Conservation (phyloP, 2,113 vertebrate genomes). For the Aythya baeri region DNA sequence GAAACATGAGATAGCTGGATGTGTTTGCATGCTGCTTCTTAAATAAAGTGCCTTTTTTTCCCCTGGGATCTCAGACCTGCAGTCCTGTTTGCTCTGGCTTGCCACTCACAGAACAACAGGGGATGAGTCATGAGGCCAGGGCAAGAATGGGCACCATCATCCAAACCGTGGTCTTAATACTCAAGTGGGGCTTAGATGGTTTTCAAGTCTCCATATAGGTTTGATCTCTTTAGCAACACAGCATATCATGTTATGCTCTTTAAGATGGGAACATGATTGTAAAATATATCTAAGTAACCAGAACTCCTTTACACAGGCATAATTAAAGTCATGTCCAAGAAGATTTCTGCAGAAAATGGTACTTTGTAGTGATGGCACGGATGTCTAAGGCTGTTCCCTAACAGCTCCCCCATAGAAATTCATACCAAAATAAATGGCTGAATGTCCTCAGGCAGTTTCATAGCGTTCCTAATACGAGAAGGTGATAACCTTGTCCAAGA, state of each 20-base stretch:
- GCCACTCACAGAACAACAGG: background rate
- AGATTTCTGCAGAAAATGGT: background rate
- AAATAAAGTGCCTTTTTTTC: background rate
- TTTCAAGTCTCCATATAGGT: fast-evolving
- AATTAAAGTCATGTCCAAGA: background rate
- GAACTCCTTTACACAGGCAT: background rate
- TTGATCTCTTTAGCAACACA: background rate
- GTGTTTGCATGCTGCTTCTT: background rate
- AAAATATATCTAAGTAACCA: background rate
- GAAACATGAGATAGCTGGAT: background rate
- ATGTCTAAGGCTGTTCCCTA: background rate
- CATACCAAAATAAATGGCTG: background rate
- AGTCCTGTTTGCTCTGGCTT: background rate
- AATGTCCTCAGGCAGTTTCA: background rate
- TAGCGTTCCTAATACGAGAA: background rate
- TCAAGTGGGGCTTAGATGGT: background rate
- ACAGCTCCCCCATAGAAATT: background rate
- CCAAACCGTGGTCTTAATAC: background rate
- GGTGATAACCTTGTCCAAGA: background rate
- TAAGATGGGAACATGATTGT: background rate
- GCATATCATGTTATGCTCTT: background rate
- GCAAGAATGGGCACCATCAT: background rate
- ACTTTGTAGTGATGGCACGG: background rate
- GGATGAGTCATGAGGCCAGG: background rate
- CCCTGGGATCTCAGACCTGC: background rate